A percentile compares a stretch with the other conserved stretches of the same genome.
Evolutionary conservation across 2,888 invertebrate species (phyloP).

Genomic region (Synanthedon tipuliformis): DNA sequence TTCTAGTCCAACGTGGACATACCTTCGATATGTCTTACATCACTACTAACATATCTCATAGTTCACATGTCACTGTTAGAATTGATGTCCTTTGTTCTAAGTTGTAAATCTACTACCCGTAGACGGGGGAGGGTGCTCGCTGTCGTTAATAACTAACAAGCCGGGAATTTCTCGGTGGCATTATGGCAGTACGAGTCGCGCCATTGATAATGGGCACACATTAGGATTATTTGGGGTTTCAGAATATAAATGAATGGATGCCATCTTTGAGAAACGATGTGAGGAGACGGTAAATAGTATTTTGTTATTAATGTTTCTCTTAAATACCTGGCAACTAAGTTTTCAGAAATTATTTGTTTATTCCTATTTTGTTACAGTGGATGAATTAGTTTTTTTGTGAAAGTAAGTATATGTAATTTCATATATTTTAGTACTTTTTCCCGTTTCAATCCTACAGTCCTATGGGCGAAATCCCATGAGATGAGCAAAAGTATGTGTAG

Average conservation of each 20-base stretch:
- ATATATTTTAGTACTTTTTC: too few species aligned
- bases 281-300: slow-evolving; percentile 11
- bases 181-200: slow-evolving; percentile 37
- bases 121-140: slow-evolving; percentile 40
- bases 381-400: too few species aligned
- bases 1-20: too few species aligned
- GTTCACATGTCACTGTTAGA: slow-evolving; percentile 52
- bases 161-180: slow-evolving; percentile 37
- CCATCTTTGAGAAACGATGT: slow-evolving; percentile 44
- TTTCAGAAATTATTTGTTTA: slow-evolving; percentile 3
- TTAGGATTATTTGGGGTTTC: slow-evolving; percentile 52
- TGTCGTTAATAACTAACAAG: slow-evolving; percentile 42
- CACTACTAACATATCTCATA: slow-evolving; percentile 27
- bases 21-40: background rate
- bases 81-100: slow-evolving; percentile 62
- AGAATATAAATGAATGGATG: slow-evolving; percentile 47
- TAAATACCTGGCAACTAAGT: slow-evolving; percentile 16
- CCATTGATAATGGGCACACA: slow-evolving; percentile 55
- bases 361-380: background rate
- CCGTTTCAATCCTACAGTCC: too few species aligned
- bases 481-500: too few species aligned
- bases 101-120: slow-evolving; percentile 46
- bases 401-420: too few species aligned
- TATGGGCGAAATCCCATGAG: too few species aligned
- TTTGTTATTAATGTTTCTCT: slow-evolving; percentile 31